Conservation (phyloP, 2,113 vertebrate species). For the Alethe castanea region DNA sequence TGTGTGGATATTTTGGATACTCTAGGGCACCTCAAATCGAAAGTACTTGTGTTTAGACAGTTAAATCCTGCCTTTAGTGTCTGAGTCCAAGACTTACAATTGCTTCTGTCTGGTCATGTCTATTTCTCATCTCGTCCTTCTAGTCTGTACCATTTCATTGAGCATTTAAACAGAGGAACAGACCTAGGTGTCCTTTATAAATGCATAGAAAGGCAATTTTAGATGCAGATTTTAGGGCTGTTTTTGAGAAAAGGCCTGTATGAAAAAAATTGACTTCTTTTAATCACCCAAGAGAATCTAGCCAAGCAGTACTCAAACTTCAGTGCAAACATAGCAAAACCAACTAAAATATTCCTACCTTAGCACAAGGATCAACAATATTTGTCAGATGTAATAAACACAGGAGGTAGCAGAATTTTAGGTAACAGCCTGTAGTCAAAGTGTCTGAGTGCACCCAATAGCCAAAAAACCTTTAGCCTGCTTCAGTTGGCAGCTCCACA, state of each 20-base stretch:
- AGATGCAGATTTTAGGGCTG: not conserved
- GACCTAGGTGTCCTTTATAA: not conserved
- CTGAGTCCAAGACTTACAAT: not conserved
- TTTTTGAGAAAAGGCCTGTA: not conserved
- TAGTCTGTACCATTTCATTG: not conserved
- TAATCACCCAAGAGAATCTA: not conserved
- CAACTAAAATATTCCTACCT: not conserved
- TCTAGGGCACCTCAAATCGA: conserved; percentile 52
- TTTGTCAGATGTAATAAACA: not conserved
- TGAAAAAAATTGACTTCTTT: not conserved
- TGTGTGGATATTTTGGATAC: conserved; percentile 54
- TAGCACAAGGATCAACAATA: not conserved
- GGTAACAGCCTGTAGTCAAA: not conserved
- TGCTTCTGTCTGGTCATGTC: conserved; percentile 11
- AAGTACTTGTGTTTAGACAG: conserved; percentile 22
- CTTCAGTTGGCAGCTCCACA: not conserved
- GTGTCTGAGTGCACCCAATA: not conserved
- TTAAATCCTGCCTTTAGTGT: conserved; percentile 9
- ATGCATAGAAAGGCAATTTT: not conserved
- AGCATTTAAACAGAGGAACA: not conserved
- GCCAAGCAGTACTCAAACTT: not conserved
- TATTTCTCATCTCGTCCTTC: not conserved
- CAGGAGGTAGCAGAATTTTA: not conserved
- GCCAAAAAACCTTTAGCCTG: not conserved
- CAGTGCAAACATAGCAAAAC: not conserved